phyloP scores from a whole-genome alignment of 2,888 invertebrate genomes.

The Dendrolimus pini region DNA sequence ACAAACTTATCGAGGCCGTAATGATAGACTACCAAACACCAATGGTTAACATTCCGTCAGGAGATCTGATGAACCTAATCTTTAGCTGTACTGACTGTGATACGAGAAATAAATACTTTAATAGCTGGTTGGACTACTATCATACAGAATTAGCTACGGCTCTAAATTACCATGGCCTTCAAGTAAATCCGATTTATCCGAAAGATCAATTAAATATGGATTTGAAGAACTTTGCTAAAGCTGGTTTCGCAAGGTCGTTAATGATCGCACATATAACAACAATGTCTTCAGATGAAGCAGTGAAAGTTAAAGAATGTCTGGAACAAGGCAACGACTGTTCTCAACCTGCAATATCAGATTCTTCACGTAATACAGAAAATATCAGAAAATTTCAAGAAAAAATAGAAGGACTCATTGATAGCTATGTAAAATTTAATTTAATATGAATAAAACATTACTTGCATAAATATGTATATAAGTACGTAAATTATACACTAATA shows the following conservation, averaged over 20 bases:
- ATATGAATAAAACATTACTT: too few relatives aligned
- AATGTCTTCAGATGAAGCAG: conserved; percentile 18
- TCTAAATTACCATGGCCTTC: conserved; percentile 20
- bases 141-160: conserved; percentile 22
- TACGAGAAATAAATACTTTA: conserved; percentile 18
- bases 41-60: conserved; percentile 18
- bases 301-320: conserved; percentile 14
- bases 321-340: conserved; percentile 2
- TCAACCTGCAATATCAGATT: not conserved
- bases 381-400: too few relatives aligned
- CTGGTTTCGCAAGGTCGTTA: conserved; percentile 13
- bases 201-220: conserved; percentile 26
- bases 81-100: conserved; percentile 28
- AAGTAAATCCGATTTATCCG: conserved; percentile 21
- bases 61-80: conserved; percentile 25
- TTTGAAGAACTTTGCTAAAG: conserved; percentile 21
- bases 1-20: conserved; percentile 10
- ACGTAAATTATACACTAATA: too few relatives aligned
- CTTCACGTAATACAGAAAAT: too few relatives aligned
- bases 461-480: too few relatives aligned
- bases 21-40: conserved; percentile 34
- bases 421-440: too few relatives aligned
- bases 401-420: too few relatives aligned
- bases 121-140: conserved; percentile 28
- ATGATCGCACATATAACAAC: conserved; percentile 13